Evolutionary conservation across 2,888 invertebrate species (phyloP), one percentile per base, ranked within the genome.

Genomic region (Acanthosoma haemorrhoidale): DNA sequence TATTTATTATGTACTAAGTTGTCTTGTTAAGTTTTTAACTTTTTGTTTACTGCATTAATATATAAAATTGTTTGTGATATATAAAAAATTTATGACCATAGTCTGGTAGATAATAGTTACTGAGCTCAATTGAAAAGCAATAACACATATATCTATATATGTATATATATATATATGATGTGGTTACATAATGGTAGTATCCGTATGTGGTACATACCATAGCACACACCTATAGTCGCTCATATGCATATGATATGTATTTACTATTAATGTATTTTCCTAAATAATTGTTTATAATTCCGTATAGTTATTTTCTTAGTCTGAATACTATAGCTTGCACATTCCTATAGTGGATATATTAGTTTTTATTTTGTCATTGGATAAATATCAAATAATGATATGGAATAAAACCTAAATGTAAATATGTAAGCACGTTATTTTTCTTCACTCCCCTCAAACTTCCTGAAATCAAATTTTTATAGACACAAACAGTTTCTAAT

Each of bases 91-190:
- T 9, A 8, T n/a, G n/a, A n/a, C n/a, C n/a, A n/a, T 51, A 51
- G 51, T 51, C 29, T 21, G 25, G 29, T 51, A 51, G 51, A 25
- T 25, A n/a, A n/a, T 36, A 8, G 16, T 41, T 8, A 15, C n/a
- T 4, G 18, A 36, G 61, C 61, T 61, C 61, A 61, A 38, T 61
- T 34, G 11, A n/a, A 59, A 61, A 61, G 61, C 61, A 61, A 61
- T 60, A 60, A 60, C 16, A 60, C 6, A 9, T 4, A 32, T 41
- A 8, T 41, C 13, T 41, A 41, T n/a, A 60, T 36, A 36, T 38
- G 36, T 38, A 61, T 5, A 41, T 5, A 15, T 41, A 13, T 13
- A n/a, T n/a, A n/a, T n/a, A n/a, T n/a, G n/a, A n/a, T n/a, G n/a
- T n/a, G n/a, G n/a, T n/a, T n/a, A n/a, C n/a, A n/a, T n/a, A n/a